A percentile compares a stretch with the other conserved stretches of the same genome.
phyloP scores from a whole-genome alignment of 2,888 invertebrate genomes.

The Penaeus monodon region DNA sequence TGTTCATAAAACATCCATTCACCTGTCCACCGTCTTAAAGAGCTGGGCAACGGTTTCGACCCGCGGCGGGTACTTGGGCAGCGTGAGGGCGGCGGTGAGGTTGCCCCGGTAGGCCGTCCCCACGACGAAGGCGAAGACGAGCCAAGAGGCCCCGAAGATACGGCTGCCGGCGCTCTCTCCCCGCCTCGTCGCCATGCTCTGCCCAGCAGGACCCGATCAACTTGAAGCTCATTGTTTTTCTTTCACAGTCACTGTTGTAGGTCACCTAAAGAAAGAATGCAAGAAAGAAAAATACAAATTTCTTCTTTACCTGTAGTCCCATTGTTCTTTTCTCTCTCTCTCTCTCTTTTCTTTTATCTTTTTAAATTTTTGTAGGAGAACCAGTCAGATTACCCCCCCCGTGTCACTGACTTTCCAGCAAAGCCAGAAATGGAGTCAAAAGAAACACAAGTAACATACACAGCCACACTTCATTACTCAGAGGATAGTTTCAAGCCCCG shows the following conservation, averaged over 20 bases:
- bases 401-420: neutral
- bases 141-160: constrained; percentile 3
- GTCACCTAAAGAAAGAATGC: neutral
- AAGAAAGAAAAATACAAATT: neutral
- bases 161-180: neutral
- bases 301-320: too few species aligned
- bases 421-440: neutral
- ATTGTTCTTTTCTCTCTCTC: too few species aligned
- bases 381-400: neutral
- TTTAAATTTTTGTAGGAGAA: too few species aligned
- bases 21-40: too few species aligned
- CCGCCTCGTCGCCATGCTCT: constrained; percentile 9
- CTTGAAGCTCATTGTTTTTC: neutral
- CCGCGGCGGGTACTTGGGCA: too few species aligned
- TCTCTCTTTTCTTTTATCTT: too few species aligned
- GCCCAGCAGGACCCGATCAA: constrained; percentile 37
- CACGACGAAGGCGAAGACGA: too few species aligned
- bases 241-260: neutral
- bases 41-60: neutral
- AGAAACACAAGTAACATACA: neutral
- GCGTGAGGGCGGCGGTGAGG: too few species aligned
- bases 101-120: too few species aligned
- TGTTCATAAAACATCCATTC: neutral
- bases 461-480: constrained; percentile 29
- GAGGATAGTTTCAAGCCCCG: constrained; percentile 28